Conservation (phyloP, 2,797 vertebrate species). For the Pseudotriccus pelzelni region DNA sequence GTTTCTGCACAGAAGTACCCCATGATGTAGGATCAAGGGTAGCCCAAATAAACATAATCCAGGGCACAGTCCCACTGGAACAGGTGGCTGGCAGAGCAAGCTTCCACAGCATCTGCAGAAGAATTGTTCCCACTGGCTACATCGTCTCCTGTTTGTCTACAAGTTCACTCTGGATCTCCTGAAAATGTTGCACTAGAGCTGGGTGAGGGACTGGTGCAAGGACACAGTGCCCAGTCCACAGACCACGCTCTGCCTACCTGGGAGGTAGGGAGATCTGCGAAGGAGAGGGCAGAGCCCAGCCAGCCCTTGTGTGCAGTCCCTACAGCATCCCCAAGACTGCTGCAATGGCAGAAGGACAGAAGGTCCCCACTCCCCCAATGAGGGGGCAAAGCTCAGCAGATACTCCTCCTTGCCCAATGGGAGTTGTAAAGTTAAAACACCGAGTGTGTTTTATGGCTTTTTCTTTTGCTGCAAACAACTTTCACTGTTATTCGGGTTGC, state of each 20-base stretch:
- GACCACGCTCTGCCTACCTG: fast-evolving
- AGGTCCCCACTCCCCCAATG: fast-evolving
- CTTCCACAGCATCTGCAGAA: not conserved
- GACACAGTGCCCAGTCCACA: fast-evolving
- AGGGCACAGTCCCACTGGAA: not conserved
- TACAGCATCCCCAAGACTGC: not conserved
- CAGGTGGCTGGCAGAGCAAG: not conserved
- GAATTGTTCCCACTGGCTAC: not conserved
- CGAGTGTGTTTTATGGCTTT: not conserved
- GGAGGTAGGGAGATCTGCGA: not conserved
- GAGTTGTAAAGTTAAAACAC: not conserved
- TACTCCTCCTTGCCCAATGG: fast-evolving
- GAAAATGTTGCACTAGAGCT: not conserved
- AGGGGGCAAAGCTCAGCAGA: not conserved
- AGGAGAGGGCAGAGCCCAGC: not conserved
- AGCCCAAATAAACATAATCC: not conserved
- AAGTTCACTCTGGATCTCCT: fast-evolving
- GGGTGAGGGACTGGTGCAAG: not conserved
- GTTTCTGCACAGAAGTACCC: not conserved
- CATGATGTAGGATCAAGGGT: not conserved
- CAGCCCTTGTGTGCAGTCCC: fast-evolving
- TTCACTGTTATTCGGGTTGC: not conserved
- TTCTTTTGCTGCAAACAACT: not conserved
- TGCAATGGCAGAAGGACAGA: not conserved
- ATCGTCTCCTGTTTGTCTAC: not conserved